Evolutionary conservation across 2,888 invertebrate species (phyloP).

Genomic region (Drosophila anomalata): DNA sequence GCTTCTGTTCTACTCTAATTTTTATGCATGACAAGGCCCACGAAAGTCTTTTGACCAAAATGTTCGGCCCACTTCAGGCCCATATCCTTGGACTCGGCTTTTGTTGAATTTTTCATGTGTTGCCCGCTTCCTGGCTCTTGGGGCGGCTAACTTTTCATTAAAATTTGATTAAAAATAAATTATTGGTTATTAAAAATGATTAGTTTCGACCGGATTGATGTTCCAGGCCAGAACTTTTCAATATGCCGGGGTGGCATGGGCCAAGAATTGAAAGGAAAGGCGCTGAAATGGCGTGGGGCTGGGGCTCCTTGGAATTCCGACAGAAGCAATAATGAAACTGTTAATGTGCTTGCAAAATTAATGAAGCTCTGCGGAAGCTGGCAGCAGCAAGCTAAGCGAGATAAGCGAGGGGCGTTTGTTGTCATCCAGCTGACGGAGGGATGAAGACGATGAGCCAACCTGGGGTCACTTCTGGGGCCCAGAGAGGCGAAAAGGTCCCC

Average conservation of each 20-base stretch:
- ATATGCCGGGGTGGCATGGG: background rate
- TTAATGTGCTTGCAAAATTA: constrained; percentile 64
- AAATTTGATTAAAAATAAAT: constrained; percentile 80
- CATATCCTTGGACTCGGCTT: constrained; percentile 18
- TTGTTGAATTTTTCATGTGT: background rate
- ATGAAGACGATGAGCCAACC: background rate
- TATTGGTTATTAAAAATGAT: constrained; percentile 80
- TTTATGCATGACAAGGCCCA: constrained; percentile 71
- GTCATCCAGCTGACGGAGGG: constrained; percentile 42
- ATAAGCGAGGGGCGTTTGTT: constrained; percentile 43
- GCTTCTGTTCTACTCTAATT: constrained; percentile 63
- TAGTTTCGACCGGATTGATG: constrained; percentile 64
- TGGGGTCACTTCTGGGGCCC: constrained; percentile 2
- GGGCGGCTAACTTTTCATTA: constrained; percentile 70
- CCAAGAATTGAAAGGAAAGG: background rate
- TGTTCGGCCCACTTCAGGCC: constrained; percentile 25
- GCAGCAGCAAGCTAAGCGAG: constrained; percentile 25
- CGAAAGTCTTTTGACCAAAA: constrained; percentile 55
- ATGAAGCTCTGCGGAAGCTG: constrained; percentile 44
- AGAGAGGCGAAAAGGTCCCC: background rate
- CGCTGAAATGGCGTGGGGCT: background rate
- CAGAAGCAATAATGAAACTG: constrained; percentile 72
- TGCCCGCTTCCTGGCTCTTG: constrained; percentile 18
- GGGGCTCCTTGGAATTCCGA: constrained; percentile 18
- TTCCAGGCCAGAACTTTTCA: constrained; percentile 10